Conservation (phyloP, 2,888 invertebrate genomes). For the Latrodectus hesperus region DNA sequence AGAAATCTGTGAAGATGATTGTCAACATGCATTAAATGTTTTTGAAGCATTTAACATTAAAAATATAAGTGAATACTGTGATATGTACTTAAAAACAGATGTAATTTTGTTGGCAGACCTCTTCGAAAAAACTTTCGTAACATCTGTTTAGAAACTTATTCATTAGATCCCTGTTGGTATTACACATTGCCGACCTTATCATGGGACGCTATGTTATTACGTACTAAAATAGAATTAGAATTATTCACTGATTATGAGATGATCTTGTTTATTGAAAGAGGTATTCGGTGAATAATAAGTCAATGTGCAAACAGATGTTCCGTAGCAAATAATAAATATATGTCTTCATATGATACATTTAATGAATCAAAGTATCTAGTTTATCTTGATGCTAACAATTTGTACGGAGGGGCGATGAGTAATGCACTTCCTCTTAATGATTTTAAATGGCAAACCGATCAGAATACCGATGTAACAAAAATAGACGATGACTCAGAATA, state of each 20-base stretch:
- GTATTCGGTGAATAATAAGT: slow-evolving; percentile 69
- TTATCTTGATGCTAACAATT: too few relatives aligned
- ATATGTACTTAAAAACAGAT: too few relatives aligned
- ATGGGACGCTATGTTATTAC: slow-evolving; percentile 73
- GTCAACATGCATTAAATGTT: too few relatives aligned
- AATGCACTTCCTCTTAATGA: background rate
- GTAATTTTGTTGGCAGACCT: too few relatives aligned
- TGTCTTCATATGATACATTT: background rate
- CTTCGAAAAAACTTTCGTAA: too few relatives aligned
- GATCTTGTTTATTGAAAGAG: slow-evolving; percentile 70
- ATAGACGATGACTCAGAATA: too few relatives aligned
- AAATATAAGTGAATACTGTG: slow-evolving; percentile 70
- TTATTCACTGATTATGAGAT: slow-evolving; percentile 72
- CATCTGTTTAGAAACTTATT: too few relatives aligned
- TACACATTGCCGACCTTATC: slow-evolving; percentile 72
- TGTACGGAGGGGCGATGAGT: too few relatives aligned
- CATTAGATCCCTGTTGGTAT: too few relatives aligned
- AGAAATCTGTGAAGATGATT: slow-evolving; percentile 62
- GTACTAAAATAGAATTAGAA: slow-evolving; percentile 71
- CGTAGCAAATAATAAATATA: slow-evolving; percentile 24
- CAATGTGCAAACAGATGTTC: slow-evolving; percentile 3
- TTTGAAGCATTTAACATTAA: too few relatives aligned
- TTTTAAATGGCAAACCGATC: background rate
- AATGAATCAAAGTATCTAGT: too few relatives aligned
- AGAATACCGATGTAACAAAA: background rate